These are phyloP conservation scores for Hirudinaria manillensis DNA, from an alignment of 2,888 invertebrate species.

Conservation along the genomic window DNA sequence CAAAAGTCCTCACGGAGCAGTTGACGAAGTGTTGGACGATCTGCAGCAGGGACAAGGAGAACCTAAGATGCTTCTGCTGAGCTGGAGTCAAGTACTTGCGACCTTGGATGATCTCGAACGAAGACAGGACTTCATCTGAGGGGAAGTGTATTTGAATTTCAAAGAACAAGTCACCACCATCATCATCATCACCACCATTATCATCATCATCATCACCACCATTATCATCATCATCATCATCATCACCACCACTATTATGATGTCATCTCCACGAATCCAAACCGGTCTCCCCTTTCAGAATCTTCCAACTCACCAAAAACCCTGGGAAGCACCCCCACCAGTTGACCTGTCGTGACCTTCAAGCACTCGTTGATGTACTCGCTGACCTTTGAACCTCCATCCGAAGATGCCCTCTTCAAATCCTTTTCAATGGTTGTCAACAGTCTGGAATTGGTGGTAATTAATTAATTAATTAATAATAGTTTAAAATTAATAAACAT, in stretches of 20 bases:
- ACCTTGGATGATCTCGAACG: constrained; percentile 49
- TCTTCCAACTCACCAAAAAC: not conserved
- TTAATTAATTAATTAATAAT: too few species aligned
- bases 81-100: constrained; percentile 52
- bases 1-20: constrained; percentile 46
- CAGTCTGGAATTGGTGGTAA: not conserved
- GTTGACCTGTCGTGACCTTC: not conserved
- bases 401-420: constrained; percentile 8
- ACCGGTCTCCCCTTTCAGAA: too few species aligned
- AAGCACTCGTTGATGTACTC: constrained; percentile 7
- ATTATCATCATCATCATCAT: too few species aligned
- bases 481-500: too few species aligned
- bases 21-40: constrained; percentile 49
- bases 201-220: not conserved
- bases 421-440: constrained; percentile 8
- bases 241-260: too few species aligned
- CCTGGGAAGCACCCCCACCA: not conserved
- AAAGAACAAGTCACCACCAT: too few species aligned
- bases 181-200: too few species aligned
- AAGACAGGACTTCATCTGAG: constrained; percentile 47
- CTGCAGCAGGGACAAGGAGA: constrained; percentile 47
- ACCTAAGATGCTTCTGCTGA: constrained; percentile 50
- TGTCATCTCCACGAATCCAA: too few species aligned
- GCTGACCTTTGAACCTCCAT: not conserved
- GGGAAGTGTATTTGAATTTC: too few species aligned